These are phyloP conservation scores for Drepana arcuata DNA, from an alignment of 1,140 invertebrate genomes.

Conservation along the genomic window DNA sequence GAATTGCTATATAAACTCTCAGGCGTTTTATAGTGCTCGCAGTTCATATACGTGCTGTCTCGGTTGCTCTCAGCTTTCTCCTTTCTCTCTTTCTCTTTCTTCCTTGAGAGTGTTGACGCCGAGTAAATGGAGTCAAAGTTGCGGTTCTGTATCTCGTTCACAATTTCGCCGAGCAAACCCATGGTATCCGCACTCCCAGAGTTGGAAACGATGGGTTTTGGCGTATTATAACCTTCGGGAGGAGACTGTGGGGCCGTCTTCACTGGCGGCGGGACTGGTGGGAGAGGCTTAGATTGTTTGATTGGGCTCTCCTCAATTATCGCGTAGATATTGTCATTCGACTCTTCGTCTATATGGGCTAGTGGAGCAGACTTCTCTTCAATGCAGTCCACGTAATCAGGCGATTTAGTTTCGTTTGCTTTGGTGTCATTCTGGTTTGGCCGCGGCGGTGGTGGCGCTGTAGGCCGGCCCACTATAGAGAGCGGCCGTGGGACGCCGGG, in stretches of 20 bases:
- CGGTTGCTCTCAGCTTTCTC: slow-evolving; percentile 37
- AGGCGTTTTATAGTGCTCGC: slow-evolving; percentile 72
- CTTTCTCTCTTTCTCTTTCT: slow-evolving; percentile 74
- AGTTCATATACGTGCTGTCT: slow-evolving; percentile 56
- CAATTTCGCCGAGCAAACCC: slow-evolving; percentile 86
- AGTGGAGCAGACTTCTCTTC: slow-evolving; percentile 74
- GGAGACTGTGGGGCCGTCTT: slow-evolving; percentile 46
- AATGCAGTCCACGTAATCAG: slow-evolving; percentile 83
- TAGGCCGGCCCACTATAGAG: slow-evolving; percentile 76
- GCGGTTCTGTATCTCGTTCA: slow-evolving; percentile 87
- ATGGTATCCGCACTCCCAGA: slow-evolving; percentile 74
- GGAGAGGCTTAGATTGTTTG: slow-evolving; percentile 40
- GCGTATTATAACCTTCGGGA: slow-evolving; percentile 69
- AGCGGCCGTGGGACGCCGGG: slow-evolving; percentile 76
- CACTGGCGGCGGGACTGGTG: slow-evolving; percentile 19
- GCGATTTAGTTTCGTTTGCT: slow-evolving; percentile 44
- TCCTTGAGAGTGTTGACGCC: slow-evolving; percentile 76
- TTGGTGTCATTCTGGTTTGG: too few relatives aligned
- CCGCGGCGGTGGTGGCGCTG: slow-evolving; percentile 78
- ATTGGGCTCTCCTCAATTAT: slow-evolving; percentile 83
- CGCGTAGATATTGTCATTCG: slow-evolving; percentile 87
- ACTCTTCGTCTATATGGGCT: slow-evolving; percentile 77
- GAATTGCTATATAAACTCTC: slow-evolving; percentile 76
- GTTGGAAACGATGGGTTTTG: slow-evolving; percentile 65
- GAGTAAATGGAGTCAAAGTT: slow-evolving; percentile 91